Evolutionary conservation across 2,888 invertebrate genomes (phyloP).

Genomic region (Nomada ferruginata): DNA sequence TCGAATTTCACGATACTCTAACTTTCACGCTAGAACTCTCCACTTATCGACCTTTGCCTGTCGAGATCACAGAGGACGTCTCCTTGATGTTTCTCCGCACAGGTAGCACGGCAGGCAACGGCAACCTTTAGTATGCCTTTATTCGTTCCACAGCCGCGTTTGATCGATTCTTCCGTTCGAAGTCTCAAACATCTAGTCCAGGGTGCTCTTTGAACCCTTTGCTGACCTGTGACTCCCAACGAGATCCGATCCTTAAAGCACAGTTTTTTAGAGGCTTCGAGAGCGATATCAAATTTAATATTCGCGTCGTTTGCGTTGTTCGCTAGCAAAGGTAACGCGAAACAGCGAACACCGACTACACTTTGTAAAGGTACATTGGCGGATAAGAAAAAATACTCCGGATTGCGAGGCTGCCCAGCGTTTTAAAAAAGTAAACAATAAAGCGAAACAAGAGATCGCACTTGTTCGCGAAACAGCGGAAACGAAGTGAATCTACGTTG

Average conservation of each 20-base stretch:
- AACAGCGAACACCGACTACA: neutral
- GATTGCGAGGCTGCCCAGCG: neutral
- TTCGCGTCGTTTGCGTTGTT: neutral
- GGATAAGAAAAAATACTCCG: too few species aligned
- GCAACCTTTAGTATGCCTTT: conserved; percentile 54
- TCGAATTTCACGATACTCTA: conserved; percentile 46
- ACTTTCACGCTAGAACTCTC: conserved; percentile 26
- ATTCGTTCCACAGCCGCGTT: conserved; percentile 59
- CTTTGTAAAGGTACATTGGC: too few species aligned
- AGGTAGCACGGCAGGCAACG: conserved; percentile 45
- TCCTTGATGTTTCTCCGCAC: conserved; percentile 62
- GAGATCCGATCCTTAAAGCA: conserved; percentile 30
- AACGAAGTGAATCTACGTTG: conserved; percentile 55
- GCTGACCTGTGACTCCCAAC: conserved; percentile 54
- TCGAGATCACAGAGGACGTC: conserved; percentile 66
- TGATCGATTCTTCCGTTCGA: conserved; percentile 66
- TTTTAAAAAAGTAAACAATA: neutral
- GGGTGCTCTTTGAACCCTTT: conserved; percentile 59
- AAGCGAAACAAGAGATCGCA: conserved; percentile 5
- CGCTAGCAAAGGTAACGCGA: neutral
- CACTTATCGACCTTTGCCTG: conserved; percentile 56
- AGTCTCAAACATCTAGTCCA: conserved; percentile 54
- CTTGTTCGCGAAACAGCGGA: conserved; percentile 22
- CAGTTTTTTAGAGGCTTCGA: conserved; percentile 16
- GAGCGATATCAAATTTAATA: conserved; percentile 8